Conservation (phyloP, 2,113 vertebrate species). For the Rhinolophus ferrumequinum region DNA sequence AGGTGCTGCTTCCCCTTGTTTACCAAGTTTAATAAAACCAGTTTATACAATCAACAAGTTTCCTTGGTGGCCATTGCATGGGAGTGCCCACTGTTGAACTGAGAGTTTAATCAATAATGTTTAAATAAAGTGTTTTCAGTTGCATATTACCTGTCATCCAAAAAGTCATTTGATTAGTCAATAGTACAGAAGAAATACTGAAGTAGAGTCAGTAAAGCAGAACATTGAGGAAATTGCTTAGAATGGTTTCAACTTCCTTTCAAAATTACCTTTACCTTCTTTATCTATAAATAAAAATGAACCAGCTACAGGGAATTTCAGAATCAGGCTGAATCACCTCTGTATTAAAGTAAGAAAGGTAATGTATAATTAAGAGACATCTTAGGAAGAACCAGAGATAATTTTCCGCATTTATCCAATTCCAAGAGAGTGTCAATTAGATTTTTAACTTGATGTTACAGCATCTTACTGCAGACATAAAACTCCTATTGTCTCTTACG, state of each 20-base stretch:
- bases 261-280: not conserved
- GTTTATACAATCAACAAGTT: not conserved
- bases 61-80: not conserved
- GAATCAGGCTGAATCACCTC: constrained; percentile 46
- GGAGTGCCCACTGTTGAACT: not conserved
- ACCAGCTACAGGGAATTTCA: not conserved
- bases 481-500: constrained; percentile 44
- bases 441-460: constrained; percentile 66
- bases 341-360: constrained; percentile 39
- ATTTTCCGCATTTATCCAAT: constrained; percentile 71
- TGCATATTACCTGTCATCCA: not conserved
- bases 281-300: constrained; percentile 43
- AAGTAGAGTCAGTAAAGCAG: not conserved
- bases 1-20: not conserved
- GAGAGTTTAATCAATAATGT: not conserved
- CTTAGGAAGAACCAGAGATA: constrained; percentile 1
- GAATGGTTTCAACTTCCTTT: not conserved
- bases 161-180: not conserved
- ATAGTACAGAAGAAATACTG: not conserved
- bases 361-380: constrained; percentile 56
- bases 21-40: not conserved
- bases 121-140: constrained; percentile 40
- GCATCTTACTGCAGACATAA: not conserved
- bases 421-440: constrained; percentile 53
- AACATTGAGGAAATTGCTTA: not conserved